Evolutionary conservation across 1,140 invertebrate species (phyloP).

Genomic region (Bacillus rossius): DNA sequence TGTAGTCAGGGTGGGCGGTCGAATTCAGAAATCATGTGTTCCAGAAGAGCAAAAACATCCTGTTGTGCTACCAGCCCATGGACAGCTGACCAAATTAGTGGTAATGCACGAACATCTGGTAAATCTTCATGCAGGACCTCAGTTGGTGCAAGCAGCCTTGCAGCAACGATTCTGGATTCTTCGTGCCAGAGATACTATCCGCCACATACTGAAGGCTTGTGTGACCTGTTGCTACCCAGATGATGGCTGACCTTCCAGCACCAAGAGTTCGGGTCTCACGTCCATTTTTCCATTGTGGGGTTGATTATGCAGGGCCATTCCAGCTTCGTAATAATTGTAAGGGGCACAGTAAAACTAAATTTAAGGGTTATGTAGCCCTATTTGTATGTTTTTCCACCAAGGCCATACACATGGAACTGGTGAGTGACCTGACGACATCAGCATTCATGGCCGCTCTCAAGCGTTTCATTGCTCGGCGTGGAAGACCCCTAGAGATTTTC

Average conservation of each 20-base stretch:
- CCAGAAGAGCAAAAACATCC: slow-evolving; percentile 37
- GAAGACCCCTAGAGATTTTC: slow-evolving; percentile 22
- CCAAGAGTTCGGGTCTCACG: slow-evolving; percentile 23
- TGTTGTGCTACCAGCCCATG: slow-evolving; percentile 32
- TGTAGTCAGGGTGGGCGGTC: slow-evolving; percentile 40
- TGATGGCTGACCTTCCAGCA: slow-evolving; percentile 35
- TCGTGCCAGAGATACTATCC: slow-evolving; percentile 22
- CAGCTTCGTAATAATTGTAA: slow-evolving; percentile 26
- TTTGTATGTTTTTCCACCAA: slow-evolving; percentile 27
- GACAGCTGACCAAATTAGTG: slow-evolving; percentile 24
- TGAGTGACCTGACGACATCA: slow-evolving; percentile 21
- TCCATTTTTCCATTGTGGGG: slow-evolving; percentile 26
- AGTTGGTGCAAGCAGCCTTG: slow-evolving; percentile 14
- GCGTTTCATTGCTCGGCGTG: slow-evolving; percentile 22
- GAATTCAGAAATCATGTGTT: slow-evolving; percentile 30
- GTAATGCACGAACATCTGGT: slow-evolving; percentile 9
- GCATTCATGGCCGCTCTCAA: slow-evolving; percentile 23
- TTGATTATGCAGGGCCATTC: slow-evolving; percentile 37
- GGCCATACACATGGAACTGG: slow-evolving; percentile 30
- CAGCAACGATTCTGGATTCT: slow-evolving; percentile 30
- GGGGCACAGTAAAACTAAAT: slow-evolving; percentile 12
- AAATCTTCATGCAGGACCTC: slow-evolving; percentile 11
- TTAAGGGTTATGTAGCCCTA: slow-evolving; percentile 23
- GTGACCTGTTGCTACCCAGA: slow-evolving; percentile 27
- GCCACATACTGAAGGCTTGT: slow-evolving; percentile 26